Conservation (phyloP, 2,113 vertebrate genomes). For the Paralichthys olivaceus region DNA sequence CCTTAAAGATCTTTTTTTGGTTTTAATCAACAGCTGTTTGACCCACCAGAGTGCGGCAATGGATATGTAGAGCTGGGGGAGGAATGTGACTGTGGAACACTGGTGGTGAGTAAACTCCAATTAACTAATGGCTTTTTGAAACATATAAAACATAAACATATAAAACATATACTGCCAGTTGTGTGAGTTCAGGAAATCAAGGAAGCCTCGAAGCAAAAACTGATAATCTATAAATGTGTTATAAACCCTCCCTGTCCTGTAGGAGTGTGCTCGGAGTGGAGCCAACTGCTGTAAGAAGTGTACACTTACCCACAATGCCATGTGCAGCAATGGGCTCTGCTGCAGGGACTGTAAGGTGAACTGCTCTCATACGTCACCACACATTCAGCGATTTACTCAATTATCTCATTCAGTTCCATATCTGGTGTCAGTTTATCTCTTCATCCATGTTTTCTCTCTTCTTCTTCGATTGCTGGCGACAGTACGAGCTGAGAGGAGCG, state of each 20-base stretch:
- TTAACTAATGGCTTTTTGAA: background rate
- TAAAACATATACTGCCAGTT: too few species aligned
- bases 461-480: slow-evolving; percentile 5
- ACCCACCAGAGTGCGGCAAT: slow-evolving; percentile 94
- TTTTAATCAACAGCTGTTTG: slow-evolving; percentile 84
- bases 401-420: background rate
- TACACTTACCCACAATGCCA: slow-evolving; percentile 95
- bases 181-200: background rate
- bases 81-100: slow-evolving; percentile 95
- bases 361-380: background rate
- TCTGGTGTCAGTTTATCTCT: background rate
- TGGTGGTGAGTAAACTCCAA: slow-evolving; percentile 83
- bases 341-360: slow-evolving; percentile 93
- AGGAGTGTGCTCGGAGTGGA: slow-evolving; percentile 91
- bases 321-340: slow-evolving; percentile 97
- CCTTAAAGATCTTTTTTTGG: too few species aligned
- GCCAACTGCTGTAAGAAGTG: slow-evolving; percentile 98
- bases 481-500: slow-evolving; percentile 92
- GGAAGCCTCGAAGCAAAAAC: background rate
- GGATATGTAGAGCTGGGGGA: slow-evolving; percentile 95
- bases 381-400: background rate
- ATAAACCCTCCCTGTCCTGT: slow-evolving; percentile 12
- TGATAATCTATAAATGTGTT: too few species aligned
- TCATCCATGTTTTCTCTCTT: background rate
- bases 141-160: background rate